Conservation (phyloP, 2,113 vertebrate species). For the Larimichthys polyactis region DNA sequence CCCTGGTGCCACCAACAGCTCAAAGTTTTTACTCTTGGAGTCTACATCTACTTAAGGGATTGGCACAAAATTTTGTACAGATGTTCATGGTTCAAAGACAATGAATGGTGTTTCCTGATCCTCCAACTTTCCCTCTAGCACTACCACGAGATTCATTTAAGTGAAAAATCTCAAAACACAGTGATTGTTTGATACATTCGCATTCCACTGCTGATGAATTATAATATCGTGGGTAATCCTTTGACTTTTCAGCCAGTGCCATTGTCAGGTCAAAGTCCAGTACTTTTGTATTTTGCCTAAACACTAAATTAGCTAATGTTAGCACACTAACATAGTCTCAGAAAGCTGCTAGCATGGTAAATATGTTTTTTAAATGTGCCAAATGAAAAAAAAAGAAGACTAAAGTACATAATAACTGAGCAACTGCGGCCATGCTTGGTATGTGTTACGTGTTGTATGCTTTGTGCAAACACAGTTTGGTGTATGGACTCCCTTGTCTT, state of each 20-base stretch:
- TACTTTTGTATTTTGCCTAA: too few relatives aligned
- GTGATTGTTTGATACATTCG: not conserved
- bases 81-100: not conserved
- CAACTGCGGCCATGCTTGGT: not conserved
- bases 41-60: too few relatives aligned
- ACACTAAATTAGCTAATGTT: not conserved
- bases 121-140: not conserved
- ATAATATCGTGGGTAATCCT: not conserved
- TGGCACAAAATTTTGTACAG: too few relatives aligned
- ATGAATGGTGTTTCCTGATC: not conserved
- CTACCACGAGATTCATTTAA: not conserved
- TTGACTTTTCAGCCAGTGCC: not conserved
- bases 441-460: not conserved
- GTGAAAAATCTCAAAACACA: not conserved
- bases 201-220: not conserved
- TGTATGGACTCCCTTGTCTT: not conserved
- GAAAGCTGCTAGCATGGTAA: too few relatives aligned
- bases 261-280: not conserved
- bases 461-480: not conserved
- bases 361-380: not conserved
- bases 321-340: not conserved
- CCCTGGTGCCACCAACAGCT: too few relatives aligned
- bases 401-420: not conserved
- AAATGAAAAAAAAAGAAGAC: not conserved
- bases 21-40: too few relatives aligned